Evolutionary conservation across 2,113 vertebrate species (phyloP).

Genomic region (Peucedramus taeniatus): DNA sequence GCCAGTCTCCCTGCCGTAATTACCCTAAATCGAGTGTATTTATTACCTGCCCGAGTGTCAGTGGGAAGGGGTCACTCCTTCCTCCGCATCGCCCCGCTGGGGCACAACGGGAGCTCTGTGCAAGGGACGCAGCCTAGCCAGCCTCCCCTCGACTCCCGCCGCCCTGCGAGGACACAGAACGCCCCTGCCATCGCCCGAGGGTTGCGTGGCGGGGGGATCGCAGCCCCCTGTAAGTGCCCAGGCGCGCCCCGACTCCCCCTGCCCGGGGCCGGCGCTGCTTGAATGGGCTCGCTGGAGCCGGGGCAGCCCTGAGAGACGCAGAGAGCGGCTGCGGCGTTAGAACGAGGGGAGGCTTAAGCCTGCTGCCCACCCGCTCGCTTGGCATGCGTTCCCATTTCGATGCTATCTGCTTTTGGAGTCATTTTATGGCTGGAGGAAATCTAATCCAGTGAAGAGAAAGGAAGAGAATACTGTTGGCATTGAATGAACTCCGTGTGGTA

Average conservation of each 20-base stretch:
- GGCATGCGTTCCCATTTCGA: slow-evolving; percentile 24
- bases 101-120: background rate
- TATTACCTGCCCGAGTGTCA: background rate
- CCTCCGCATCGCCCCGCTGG: fast-evolving
- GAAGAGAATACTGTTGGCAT: slow-evolving; percentile 56
- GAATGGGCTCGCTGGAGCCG: background rate
- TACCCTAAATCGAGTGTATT: background rate
- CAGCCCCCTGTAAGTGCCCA: background rate
- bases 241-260: fast-evolving
- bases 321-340: background rate
- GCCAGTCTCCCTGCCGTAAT: background rate
- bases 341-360: background rate
- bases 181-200: no score
- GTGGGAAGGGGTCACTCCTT: background rate
- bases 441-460: slow-evolving; percentile 57
- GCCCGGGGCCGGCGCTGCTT: no score
- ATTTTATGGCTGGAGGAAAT: slow-evolving; percentile 30
- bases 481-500: slow-evolving; percentile 44
- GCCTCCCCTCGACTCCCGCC: no score
- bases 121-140: fast-evolving
- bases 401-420: slow-evolving; percentile 33
- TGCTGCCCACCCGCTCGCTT: background rate
- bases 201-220: fast-evolving
- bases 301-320: background rate
- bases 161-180: background rate